Evolutionary conservation across 1,140 invertebrate genomes (phyloP).

Genomic region (Bombus sylvicola): DNA sequence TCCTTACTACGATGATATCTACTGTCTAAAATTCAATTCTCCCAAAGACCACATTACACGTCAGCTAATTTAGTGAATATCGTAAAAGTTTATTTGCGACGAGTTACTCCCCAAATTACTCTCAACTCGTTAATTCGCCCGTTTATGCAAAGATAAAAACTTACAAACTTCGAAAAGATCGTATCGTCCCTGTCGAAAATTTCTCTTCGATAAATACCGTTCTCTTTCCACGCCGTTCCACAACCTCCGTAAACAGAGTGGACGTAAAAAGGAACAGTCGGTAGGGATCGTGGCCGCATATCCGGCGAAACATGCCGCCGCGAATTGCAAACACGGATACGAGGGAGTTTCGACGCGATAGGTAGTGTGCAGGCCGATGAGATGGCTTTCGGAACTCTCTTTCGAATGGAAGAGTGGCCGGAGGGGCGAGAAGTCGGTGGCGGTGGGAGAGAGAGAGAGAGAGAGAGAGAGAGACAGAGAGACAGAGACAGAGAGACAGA

Average conservation of each 20-base stretch:
- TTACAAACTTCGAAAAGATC: background rate
- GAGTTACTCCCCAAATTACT: background rate
- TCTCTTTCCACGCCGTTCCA: background rate
- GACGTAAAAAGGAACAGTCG: conserved; percentile 7
- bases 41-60: no score
- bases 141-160: background rate
- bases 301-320: conserved; percentile 26
- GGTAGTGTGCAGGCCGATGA: background rate
- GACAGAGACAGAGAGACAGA: conserved; percentile 11
- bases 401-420: background rate
- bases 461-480: conserved; percentile 36
- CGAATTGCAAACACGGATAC: conserved; percentile 38
- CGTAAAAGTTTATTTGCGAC: background rate
- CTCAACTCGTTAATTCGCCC: background rate
- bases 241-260: conserved; percentile 32
- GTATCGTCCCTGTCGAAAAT: background rate
- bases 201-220: no score
- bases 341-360: conserved; percentile 14
- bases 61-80: no score
- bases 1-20: no score
- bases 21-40: no score
- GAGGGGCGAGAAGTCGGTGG: background rate
- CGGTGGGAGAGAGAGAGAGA: conserved; percentile 15
- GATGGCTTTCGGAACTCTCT: background rate
- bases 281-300: conserved; percentile 12